Percentiles rank a stretch among this genome's conserved stretches.
Conservation (phyloP, 2,797 vertebrate genomes). For the Nyctibius grandis region DNA sequence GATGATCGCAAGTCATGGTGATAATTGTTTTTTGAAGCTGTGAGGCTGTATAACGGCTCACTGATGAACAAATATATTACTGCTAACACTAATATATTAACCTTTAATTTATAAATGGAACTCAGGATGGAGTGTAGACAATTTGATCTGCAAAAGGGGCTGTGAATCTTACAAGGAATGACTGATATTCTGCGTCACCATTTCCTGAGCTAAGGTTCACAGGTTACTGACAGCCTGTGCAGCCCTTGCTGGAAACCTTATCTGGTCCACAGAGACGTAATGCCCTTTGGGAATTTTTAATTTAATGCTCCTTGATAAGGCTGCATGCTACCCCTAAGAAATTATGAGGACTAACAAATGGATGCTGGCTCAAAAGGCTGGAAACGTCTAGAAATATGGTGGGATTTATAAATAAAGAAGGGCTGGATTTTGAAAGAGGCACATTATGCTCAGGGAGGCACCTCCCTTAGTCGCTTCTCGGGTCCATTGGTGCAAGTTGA, state of each 20-base stretch:
- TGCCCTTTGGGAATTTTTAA: not conserved
- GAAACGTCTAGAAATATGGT: not conserved
- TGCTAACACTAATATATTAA: conserved; percentile 27
- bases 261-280: not conserved
- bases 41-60: not conserved
- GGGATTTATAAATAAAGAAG: not conserved
- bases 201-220: conserved; percentile 4
- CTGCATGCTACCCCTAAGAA: not conserved
- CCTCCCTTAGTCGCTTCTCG: not conserved
- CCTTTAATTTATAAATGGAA: conserved; percentile 50
- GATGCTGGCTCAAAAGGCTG: not conserved
- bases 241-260: not conserved
- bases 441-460: not conserved
- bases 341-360: not conserved
- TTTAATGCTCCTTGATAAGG: not conserved
- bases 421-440: not conserved
- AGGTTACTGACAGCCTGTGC: not conserved
- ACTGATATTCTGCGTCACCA: not conserved
- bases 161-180: conserved; percentile 2
- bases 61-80: conserved; percentile 11
- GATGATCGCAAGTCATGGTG: not conserved
- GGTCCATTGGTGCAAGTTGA: not conserved
- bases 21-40: conserved; percentile 37
- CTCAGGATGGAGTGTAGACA: not conserved
- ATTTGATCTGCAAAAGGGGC: conserved; percentile 24